Conservation (phyloP, 2,113 vertebrate genomes). For the Callopanchax toddi region DNA sequence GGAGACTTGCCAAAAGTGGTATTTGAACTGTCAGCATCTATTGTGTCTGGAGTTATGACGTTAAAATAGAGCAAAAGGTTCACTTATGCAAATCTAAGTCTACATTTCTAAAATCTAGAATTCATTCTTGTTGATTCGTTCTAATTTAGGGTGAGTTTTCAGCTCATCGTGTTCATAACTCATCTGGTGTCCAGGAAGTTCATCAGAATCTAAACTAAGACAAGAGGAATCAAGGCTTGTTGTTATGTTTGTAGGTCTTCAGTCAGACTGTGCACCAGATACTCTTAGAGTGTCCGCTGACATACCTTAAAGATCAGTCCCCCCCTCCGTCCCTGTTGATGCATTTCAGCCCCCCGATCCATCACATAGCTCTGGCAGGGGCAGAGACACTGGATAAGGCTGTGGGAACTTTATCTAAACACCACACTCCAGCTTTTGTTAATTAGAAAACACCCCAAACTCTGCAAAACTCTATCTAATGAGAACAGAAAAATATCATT, state of each 20-base stretch:
- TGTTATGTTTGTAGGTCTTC: constrained; percentile 60
- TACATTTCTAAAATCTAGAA: background rate
- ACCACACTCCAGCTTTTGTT: constrained; percentile 6
- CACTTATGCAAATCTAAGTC: background rate
- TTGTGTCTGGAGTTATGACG: constrained; percentile 48
- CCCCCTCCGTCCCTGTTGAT: constrained; percentile 59
- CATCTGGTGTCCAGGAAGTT: constrained; percentile 27
- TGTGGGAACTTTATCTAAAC: constrained; percentile 65
- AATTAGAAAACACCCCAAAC: constrained; percentile 36
- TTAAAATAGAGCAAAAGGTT: constrained; percentile 10
- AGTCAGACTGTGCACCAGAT: constrained; percentile 53
- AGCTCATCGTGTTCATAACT: constrained; percentile 19
- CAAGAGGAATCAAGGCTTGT: constrained; percentile 25
- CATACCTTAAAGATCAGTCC: constrained; percentile 73
- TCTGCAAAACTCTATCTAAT: too few species aligned
- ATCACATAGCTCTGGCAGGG: constrained; percentile 71
- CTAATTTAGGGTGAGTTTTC: background rate
- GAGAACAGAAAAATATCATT: background rate
- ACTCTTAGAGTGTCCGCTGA: constrained; percentile 57
- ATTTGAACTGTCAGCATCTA: constrained; percentile 58
- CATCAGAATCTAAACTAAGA: constrained; percentile 43
- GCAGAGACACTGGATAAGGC: constrained; percentile 73
- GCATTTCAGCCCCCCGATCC: constrained; percentile 59
- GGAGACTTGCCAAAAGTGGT: constrained; percentile 35
- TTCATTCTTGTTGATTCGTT: background rate